Conservation (phyloP, 2,113 vertebrate species). For the Peucedramus taeniatus region DNA sequence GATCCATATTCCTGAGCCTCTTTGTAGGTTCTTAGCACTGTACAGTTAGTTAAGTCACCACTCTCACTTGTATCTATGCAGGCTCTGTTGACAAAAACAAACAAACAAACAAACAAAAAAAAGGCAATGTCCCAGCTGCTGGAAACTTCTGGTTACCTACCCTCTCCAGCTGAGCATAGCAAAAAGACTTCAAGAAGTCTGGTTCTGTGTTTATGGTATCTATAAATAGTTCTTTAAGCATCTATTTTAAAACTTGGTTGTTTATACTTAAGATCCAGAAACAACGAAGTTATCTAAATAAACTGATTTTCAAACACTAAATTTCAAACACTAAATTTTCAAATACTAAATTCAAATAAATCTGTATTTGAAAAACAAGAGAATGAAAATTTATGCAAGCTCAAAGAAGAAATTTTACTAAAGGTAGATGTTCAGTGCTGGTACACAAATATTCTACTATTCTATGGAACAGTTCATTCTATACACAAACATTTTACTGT, state of each 20-base stretch:
- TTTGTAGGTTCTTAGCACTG: constrained; percentile 85
- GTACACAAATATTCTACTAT: neutral
- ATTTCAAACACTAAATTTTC: neutral
- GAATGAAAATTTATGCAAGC: neutral
- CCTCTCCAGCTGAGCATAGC: neutral
- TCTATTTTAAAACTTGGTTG: neutral
- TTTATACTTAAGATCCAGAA: neutral
- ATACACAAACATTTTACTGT: neutral
- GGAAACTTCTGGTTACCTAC: fast-evolving
- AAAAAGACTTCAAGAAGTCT: neutral
- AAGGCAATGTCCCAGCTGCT: neutral
- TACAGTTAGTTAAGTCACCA: constrained; percentile 83
- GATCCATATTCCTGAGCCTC: constrained; percentile 91
- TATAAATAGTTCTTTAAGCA: neutral
- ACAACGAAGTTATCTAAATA: neutral
- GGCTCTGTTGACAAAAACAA: constrained; percentile 75
- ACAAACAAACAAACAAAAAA: neutral
- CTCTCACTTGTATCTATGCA: constrained; percentile 91
- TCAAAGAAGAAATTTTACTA: neutral
- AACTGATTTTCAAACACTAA: neutral
- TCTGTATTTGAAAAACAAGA: neutral
- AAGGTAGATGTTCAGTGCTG: neutral
- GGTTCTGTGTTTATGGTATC: neutral
- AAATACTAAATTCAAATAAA: neutral
- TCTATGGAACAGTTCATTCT: no score